phyloP scores from a whole-genome alignment of 1,140 invertebrate species.

The Gryon sp. region DNA sequence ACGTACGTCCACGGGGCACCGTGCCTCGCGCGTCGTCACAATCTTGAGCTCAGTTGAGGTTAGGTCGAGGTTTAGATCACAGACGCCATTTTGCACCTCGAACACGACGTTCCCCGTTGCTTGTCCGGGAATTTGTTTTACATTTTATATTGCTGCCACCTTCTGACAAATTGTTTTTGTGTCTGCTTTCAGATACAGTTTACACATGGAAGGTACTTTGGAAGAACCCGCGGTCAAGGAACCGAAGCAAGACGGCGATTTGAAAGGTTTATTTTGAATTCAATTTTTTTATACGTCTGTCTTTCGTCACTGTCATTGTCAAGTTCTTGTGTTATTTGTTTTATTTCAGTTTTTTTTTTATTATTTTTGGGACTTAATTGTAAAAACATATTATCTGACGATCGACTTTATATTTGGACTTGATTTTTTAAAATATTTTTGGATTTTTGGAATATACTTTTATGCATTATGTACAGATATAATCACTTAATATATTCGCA shows the following conservation, averaged over 20 bases:
- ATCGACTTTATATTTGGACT: too few species aligned
- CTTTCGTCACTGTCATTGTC: neutral
- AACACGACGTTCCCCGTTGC: conserved; percentile 9
- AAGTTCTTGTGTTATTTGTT: conserved; percentile 8
- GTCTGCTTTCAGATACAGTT: conserved; percentile 27
- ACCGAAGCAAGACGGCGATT: conserved; percentile 68
- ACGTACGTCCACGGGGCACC: neutral
- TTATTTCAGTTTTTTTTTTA: too few species aligned
- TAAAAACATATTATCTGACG: too few species aligned
- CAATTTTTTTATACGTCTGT: neutral
- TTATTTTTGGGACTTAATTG: too few species aligned
- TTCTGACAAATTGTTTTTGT: neutral
- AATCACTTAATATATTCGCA: too few species aligned
- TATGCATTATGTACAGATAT: too few species aligned
- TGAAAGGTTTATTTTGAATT: conserved; percentile 68
- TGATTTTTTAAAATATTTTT: too few species aligned
- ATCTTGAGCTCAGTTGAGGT: conserved; percentile 11
- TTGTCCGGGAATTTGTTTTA: too few species aligned
- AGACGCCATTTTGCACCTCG: conserved; percentile 42
- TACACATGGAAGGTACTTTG: conserved; percentile 77
- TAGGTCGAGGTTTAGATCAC: too few species aligned
- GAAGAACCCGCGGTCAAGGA: conserved; percentile 76
- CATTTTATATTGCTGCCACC: too few species aligned
- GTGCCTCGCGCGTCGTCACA: neutral
- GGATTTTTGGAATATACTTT: too few species aligned